Base-by-base conservation (phyloP, 2,113 vertebrate genomes). In the Scomber scombrus region DNA sequence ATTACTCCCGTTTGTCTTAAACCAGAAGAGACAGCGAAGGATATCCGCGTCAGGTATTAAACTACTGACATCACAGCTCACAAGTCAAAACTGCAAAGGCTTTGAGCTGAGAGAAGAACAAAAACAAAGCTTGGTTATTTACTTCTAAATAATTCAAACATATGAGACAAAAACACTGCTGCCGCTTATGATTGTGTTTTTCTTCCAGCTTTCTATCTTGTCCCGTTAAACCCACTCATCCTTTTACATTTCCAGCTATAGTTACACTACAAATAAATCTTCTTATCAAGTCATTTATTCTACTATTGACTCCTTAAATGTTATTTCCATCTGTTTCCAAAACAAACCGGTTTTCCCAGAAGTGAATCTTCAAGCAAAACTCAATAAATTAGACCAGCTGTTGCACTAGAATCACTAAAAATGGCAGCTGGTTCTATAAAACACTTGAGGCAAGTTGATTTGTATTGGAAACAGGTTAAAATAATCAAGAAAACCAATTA, bases 1-100 rank as follows among this genome's bases (percentile, higher is more conserved):
- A 60, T 78, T 73, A 66, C 15, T 29, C 54, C 78, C 63, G 26
- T 82, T 71, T 64, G 65, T 87, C 70, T 72, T 18, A 19, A 80
- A 85, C 14, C 61, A 50, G 69, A 71, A 9, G 43, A 78, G 76
- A 66, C 77, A 57, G 78, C 3, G 12, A 19, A 21, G 26, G 31
- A 26, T 43, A 10, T 58, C 47, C 21, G 5, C 43, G 11, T 18
- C 31, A 29, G 19, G 49, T 56, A 46, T n/a, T 50, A 47, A 69
- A 43, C 6, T 10, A 11, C 68, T 40, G 45, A 51, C 46, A 57
- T 60, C 64, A 26, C 34, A 13, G 55, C 40, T 23, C 23, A 31
- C 23, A 21, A 81, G 51, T 31, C 72, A 29, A 15, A 34, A 19
- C 68, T 26, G 23, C 16, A 9, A 16, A 49, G 51, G 76, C 49